These are phyloP conservation scores for Sakesphorus luctuosus DNA, from an alignment of 2,113 vertebrate species.

Conservation along the genomic window DNA sequence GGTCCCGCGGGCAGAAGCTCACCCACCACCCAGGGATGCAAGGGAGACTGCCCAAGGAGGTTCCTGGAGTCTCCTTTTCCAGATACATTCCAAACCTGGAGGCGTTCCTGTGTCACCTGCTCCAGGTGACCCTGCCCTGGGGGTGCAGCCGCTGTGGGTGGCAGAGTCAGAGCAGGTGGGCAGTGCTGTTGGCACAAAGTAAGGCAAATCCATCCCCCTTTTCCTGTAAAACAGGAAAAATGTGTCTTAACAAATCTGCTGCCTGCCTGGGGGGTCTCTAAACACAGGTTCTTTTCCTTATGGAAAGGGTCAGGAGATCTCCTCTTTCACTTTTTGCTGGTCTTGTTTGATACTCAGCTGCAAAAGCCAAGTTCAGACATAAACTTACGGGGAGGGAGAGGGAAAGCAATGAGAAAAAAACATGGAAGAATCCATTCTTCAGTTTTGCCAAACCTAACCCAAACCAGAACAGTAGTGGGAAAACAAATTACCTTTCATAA, in stretches of 20 bases:
- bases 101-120: background rate
- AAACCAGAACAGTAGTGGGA: background rate
- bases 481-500: background rate
- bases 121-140: background rate
- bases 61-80: background rate
- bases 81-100: background rate
- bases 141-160: background rate
- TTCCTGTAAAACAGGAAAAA: accelerated
- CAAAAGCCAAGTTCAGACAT: background rate
- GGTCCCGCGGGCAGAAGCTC: background rate
- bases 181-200: accelerated
- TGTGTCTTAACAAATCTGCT: no score
- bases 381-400: background rate
- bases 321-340: background rate
- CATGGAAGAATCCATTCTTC: background rate
- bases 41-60: background rate
- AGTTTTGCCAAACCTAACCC: background rate
- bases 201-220: accelerated
- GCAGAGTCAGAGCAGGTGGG: accelerated
- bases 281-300: background rate
- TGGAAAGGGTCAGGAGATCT: background rate
- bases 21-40: no score
- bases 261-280: accelerated
- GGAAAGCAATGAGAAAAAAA: background rate
- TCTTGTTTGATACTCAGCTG: background rate